These are phyloP conservation scores for Coracias cyanogaster DNA, from an alignment of 2,797 vertebrate species.

Conservation along the genomic window DNA sequence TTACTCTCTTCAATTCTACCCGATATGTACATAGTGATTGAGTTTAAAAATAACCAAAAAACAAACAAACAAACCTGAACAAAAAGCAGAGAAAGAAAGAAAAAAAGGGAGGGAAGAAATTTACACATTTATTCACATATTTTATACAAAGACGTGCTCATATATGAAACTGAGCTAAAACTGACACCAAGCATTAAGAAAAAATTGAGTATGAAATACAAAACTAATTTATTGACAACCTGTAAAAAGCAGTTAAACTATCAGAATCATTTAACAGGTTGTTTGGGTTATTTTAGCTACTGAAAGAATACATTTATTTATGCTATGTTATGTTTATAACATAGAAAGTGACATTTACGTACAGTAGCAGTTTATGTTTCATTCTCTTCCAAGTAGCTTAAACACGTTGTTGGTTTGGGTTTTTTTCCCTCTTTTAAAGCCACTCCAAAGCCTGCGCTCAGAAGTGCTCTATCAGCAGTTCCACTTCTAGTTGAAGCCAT, in stretches of 20 bases:
- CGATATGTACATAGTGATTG: neutral
- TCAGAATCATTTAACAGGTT: neutral
- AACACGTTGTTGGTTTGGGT: too few species aligned
- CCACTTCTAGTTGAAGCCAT: neutral
- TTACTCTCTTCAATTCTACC: neutral
- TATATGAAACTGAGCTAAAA: neutral
- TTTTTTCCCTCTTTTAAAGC: neutral
- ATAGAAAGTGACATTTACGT: neutral
- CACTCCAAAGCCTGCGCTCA: neutral
- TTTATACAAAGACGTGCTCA: neutral
- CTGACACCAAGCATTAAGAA: neutral
- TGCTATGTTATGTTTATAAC: neutral
- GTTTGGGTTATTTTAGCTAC: neutral
- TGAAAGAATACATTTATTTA: neutral
- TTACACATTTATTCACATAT: neutral
- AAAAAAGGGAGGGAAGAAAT: neutral
- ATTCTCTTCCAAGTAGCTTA: neutral
- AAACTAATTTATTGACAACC: neutral
- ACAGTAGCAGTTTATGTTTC: neutral
- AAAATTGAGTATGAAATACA: neutral
- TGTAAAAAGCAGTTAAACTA: neutral
- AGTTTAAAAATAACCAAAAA: too few species aligned
- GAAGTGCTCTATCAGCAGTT: neutral
- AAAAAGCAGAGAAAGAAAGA: accelerated
- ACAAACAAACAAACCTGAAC: too few species aligned